Conservation (phyloP, 2,113 vertebrate species). For the Physeter macrocephalus region DNA sequence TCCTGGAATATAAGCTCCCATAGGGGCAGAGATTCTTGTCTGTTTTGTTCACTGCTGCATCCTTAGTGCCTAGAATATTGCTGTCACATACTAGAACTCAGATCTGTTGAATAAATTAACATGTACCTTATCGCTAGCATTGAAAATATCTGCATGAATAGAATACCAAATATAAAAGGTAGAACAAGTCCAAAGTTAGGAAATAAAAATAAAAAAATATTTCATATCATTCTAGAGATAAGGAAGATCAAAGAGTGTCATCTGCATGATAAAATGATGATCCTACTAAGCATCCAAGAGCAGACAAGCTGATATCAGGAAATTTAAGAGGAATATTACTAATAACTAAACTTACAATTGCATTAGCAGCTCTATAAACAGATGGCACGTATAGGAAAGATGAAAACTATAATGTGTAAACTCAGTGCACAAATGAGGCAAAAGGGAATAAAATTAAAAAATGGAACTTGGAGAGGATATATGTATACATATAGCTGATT, state of each 20-base stretch:
- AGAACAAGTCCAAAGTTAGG: neutral
- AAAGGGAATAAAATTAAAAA: neutral
- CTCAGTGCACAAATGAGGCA: neutral
- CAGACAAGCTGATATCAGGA: neutral
- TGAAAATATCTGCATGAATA: neutral
- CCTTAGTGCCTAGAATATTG: neutral
- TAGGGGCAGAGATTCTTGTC: neutral
- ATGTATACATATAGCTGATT: too few relatives aligned
- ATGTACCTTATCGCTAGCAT: neutral
- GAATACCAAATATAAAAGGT: neutral
- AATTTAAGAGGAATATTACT: neutral
- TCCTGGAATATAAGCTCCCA: neutral
- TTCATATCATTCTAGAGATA: neutral
- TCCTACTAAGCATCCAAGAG: neutral
- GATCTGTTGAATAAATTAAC: neutral
- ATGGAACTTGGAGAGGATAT: neutral
- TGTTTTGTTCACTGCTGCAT: neutral
- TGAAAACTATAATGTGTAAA: neutral
- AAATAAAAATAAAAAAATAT: neutral
- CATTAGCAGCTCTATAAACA: neutral
- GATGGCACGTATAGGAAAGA: neutral
- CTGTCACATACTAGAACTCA: neutral
- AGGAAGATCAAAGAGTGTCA: neutral
- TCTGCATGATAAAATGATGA: neutral
- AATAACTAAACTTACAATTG: neutral